Evolutionary conservation across 2,113 vertebrate genomes (phyloP).

Genomic region (Phyllopteryx taeniolatus): DNA sequence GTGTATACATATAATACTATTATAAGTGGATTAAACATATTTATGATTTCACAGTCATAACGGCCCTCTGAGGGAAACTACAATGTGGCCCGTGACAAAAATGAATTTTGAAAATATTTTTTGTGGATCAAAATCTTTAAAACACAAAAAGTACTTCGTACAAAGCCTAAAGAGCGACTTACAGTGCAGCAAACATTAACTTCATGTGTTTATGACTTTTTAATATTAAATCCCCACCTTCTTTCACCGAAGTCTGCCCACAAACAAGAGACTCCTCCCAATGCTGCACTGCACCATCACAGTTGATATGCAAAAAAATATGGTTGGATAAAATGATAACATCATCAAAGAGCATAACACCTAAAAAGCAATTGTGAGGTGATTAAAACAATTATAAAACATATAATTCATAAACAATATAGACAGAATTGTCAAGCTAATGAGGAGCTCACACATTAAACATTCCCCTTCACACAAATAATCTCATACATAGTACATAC

Average conservation of each 20-base stretch:
- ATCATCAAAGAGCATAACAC: not conserved
- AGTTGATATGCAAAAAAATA: not conserved
- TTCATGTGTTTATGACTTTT: not conserved
- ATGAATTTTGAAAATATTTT: too few species aligned
- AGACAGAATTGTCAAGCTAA: not conserved
- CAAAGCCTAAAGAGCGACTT: too few species aligned
- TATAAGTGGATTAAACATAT: too few species aligned
- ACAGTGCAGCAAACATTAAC: too few species aligned
- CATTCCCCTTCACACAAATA: not conserved
- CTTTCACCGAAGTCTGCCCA: not conserved
- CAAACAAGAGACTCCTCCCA: not conserved
- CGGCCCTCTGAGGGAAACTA: too few species aligned
- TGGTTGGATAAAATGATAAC: not conserved
- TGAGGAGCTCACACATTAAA: not conserved
- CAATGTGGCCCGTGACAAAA: too few species aligned
- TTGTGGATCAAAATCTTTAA: too few species aligned
- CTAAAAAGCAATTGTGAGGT: not conserved
- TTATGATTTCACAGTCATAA: too few species aligned
- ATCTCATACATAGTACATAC: not conserved
- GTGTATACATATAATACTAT: too few species aligned
- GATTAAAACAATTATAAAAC: not conserved
- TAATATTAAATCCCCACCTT: not conserved
- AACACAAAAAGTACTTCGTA: too few species aligned
- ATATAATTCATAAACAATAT: not conserved
- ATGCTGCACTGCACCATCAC: too few species aligned